phyloP scores from a whole-genome alignment of 2,797 vertebrate genomes.

The Microctenopoma steveboyesi region DNA sequence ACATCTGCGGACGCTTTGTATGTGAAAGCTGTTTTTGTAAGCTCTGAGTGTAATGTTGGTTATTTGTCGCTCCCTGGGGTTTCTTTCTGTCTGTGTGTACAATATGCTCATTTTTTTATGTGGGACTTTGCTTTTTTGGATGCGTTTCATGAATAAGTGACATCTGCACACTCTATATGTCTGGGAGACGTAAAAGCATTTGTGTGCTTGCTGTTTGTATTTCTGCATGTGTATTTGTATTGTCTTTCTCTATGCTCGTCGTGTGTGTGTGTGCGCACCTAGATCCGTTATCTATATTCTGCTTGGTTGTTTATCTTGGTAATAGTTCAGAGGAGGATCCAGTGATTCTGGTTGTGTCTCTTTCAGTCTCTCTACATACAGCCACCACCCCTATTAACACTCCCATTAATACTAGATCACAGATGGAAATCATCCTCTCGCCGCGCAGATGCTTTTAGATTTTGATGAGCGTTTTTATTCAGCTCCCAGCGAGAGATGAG shows the following conservation, averaged over 20 bases:
- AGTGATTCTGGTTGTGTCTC: conserved; percentile 55
- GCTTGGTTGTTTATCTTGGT: conserved; percentile 36
- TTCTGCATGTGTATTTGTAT: conserved; percentile 7
- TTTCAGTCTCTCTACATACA: conserved; percentile 47
- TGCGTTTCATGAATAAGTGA: conserved; percentile 14
- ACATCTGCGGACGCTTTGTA: conserved; percentile 30
- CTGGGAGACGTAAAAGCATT: conserved; percentile 7
- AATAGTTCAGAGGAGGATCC: conserved; percentile 46
- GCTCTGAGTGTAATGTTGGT: conserved; percentile 33
- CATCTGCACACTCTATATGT: conserved; percentile 13
- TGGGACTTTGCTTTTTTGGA: conserved; percentile 1
- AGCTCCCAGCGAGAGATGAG: conserved; percentile 41
- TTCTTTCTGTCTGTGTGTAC: conserved; percentile 16
- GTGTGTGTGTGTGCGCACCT: not conserved
- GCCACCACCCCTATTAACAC: conserved; percentile 69
- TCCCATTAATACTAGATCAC: conserved; percentile 69
- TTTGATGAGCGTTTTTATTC: conserved; percentile 62
- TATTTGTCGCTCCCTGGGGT: conserved; percentile 27
- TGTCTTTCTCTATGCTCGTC: not conserved
- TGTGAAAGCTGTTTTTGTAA: conserved; percentile 17
- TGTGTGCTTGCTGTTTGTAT: conserved; percentile 2
- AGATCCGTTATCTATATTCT: conserved; percentile 35
- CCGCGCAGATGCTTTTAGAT: conserved; percentile 56
- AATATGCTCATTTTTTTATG: conserved; percentile 7
- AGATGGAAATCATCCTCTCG: conserved; percentile 67